phyloP scores from a whole-genome alignment of 1,140 invertebrate genomes.

The Zelostemma sp. region DNA sequence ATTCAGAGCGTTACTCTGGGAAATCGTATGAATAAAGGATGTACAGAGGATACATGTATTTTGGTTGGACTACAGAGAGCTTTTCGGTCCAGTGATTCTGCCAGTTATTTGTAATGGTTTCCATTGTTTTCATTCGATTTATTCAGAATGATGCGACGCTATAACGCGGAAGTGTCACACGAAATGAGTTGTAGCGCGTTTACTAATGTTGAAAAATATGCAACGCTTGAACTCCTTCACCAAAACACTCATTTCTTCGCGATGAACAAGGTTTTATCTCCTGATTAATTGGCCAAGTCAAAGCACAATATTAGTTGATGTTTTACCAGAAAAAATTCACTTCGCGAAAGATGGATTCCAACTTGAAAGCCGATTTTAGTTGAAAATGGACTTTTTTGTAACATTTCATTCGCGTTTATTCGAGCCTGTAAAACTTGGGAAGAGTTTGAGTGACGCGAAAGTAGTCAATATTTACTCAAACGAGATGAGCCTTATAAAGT shows the following conservation, averaged over 20 bases:
- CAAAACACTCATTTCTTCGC: no score
- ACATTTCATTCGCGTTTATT: slow-evolving; percentile 21
- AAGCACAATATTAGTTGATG: no score
- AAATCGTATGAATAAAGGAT: slow-evolving; percentile 35
- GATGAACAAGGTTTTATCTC: no score
- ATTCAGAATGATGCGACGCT: slow-evolving; percentile 29
- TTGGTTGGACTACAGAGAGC: slow-evolving; percentile 32
- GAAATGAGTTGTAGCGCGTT: slow-evolving; percentile 23
- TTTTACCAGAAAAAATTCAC: no score
- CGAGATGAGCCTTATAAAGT: slow-evolving; percentile 17
- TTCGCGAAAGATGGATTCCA: no score
- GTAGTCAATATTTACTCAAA: slow-evolving; percentile 27
- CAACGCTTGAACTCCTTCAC: slow-evolving; percentile 9
- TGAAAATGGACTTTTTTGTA: slow-evolving; percentile 12
- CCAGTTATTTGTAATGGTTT: slow-evolving; percentile 42
- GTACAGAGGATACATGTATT: slow-evolving; percentile 27
- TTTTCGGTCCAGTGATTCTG: slow-evolving; percentile 37
- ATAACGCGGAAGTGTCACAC: slow-evolving; percentile 30
- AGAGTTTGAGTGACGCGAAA: slow-evolving; percentile 22
- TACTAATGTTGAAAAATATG: slow-evolving; percentile 31
- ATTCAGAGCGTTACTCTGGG: slow-evolving; percentile 24
- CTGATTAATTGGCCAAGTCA: no score
- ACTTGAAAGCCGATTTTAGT: no score
- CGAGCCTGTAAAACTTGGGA: slow-evolving; percentile 17
- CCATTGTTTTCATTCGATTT: slow-evolving; percentile 42